Evolutionary conservation across 2,888 invertebrate species (phyloP).

Genomic region (Melipona beecheii): DNA sequence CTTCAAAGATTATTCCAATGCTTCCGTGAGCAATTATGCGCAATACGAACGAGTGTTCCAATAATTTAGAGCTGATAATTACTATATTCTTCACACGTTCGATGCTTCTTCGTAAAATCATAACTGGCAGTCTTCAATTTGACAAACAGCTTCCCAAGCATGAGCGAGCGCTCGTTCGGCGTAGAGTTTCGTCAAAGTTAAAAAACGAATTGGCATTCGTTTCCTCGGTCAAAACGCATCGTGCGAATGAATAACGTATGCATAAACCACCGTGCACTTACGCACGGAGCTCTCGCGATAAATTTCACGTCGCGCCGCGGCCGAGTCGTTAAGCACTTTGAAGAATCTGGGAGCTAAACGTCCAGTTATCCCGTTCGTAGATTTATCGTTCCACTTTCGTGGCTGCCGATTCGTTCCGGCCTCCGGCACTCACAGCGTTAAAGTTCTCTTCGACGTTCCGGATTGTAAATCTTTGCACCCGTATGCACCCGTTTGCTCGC

Average conservation of each 20-base stretch:
- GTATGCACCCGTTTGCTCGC: background rate
- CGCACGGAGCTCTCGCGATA: slow-evolving; percentile 38
- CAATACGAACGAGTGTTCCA: too few species aligned
- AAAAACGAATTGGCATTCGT: too few species aligned
- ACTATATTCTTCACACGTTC: too few species aligned
- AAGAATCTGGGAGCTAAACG: slow-evolving; percentile 66
- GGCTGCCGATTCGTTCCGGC: slow-evolving; percentile 57
- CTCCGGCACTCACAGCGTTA: slow-evolving; percentile 30
- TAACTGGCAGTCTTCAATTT: too few species aligned
- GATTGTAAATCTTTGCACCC: slow-evolving; percentile 53
- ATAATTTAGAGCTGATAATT: too few species aligned
- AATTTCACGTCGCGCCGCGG: slow-evolving; percentile 40
- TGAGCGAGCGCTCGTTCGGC: too few species aligned
- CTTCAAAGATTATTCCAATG: too few species aligned
- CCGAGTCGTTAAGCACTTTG: slow-evolving; percentile 56
- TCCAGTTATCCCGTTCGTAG: slow-evolving; percentile 63
- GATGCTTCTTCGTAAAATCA: too few species aligned
- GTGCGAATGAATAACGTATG: background rate
- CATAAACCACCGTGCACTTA: slow-evolving; percentile 17
- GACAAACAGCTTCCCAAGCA: too few species aligned
- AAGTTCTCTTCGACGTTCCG: slow-evolving; percentile 37
- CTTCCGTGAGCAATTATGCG: too few species aligned
- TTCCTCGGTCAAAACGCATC: background rate
- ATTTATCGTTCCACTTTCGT: slow-evolving; percentile 69
- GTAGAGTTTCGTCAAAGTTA: too few species aligned